Evolutionary conservation across 2,888 invertebrate genomes (phyloP).

Genomic region (Platycheirus albimanus): DNA sequence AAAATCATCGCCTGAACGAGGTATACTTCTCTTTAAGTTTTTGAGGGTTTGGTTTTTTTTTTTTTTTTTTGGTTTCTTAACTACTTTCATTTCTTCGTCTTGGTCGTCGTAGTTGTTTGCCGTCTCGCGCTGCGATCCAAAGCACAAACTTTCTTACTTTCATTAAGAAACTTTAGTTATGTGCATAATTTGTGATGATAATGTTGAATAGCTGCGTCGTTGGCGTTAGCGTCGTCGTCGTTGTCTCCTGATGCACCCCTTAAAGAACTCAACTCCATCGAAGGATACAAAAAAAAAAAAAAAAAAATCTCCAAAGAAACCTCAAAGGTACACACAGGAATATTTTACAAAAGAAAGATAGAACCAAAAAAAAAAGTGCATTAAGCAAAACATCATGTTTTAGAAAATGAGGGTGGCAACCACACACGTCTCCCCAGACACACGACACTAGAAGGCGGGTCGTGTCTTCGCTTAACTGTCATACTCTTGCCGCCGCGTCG

Average conservation of each 20-base stretch:
- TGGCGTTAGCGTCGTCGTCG: neutral
- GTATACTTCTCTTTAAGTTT: constrained; percentile 33
- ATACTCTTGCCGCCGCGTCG: neutral
- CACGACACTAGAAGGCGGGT: too few species aligned
- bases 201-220: constrained; percentile 42
- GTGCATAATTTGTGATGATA: constrained; percentile 72
- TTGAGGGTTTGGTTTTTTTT: constrained; percentile 21
- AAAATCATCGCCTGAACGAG: neutral
- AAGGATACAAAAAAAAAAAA: neutral
- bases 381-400: constrained; percentile 25
- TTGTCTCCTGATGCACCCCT: neutral
- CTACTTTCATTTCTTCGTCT: constrained; percentile 11
- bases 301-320: constrained; percentile 36
- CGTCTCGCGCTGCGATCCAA: neutral
- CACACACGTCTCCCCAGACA: constrained; percentile 3
- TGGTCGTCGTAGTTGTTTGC: neutral
- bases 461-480: constrained; percentile 30
- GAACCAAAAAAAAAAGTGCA: constrained; percentile 23
- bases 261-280: neutral
- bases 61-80: neutral
- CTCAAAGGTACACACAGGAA: constrained; percentile 42
- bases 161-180: constrained; percentile 74
- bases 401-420: constrained; percentile 21
- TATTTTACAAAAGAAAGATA: constrained; percentile 34
- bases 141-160: constrained; percentile 66